A percentile compares a stretch with the other conserved stretches of the same genome.
These are phyloP conservation scores for Diadegma fenestrale DNA, from an alignment of 2,888 invertebrate species.

Conservation along the genomic window DNA sequence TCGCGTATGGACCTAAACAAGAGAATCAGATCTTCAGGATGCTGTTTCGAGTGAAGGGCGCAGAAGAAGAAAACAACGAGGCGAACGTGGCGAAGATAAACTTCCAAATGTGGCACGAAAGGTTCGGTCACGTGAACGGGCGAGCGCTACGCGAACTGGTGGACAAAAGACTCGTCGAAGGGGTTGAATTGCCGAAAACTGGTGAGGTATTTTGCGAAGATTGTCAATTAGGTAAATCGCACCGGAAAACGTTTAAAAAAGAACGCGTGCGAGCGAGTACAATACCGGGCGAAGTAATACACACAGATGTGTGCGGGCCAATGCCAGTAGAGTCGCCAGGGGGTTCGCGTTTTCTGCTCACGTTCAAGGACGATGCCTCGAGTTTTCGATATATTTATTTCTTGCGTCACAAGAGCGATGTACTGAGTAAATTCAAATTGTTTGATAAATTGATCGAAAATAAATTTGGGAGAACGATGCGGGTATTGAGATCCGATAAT, in stretches of 20 bases:
- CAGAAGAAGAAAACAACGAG: neutral
- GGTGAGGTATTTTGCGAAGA: slow-evolving; percentile 69
- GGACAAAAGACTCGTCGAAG: slow-evolving; percentile 28
- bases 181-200: slow-evolving; percentile 15
- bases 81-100: slow-evolving; percentile 28
- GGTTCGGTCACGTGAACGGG: slow-evolving; percentile 45
- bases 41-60: slow-evolving; percentile 37
- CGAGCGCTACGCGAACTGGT: slow-evolving; percentile 32
- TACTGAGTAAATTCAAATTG: neutral
- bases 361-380: neutral
- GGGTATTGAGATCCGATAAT: neutral
- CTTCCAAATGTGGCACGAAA: slow-evolving; percentile 45
- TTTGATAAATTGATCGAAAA: neutral
- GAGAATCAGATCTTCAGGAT: slow-evolving; percentile 59
- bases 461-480: neutral
- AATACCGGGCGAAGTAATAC: slow-evolving; percentile 20
- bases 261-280: neutral
- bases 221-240: slow-evolving; percentile 70
- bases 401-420: neutral
- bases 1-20: slow-evolving; percentile 59
- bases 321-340: neutral
- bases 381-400: neutral
- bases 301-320: neutral
- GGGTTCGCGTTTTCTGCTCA: neutral
- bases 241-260: slow-evolving; percentile 50